Conservation (phyloP, 1,140 invertebrate genomes). For the Trinorchestia longiramus region DNA sequence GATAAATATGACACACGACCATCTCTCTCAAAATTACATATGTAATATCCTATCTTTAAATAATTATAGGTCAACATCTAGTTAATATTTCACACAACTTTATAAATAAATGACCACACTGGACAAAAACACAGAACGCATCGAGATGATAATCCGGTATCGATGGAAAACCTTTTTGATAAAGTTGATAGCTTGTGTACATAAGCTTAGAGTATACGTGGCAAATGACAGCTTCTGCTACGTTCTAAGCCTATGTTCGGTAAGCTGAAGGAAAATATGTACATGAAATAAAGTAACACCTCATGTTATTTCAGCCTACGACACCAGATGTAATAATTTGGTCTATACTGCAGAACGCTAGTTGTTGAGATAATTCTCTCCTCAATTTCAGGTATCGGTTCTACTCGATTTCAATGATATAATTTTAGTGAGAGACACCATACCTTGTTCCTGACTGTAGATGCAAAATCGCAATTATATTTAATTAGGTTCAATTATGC, state of each 20-base stretch:
- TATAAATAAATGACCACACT: background rate
- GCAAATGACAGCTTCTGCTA: background rate
- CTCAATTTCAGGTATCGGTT: background rate
- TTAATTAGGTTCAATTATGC: too few species aligned
- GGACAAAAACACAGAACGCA: background rate
- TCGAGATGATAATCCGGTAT: background rate
- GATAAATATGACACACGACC: background rate
- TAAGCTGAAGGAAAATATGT: background rate
- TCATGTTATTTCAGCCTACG: background rate
- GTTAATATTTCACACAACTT: background rate
- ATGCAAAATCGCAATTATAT: background rate
- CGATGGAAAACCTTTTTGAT: background rate
- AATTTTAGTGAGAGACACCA: background rate
- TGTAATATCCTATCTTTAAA: background rate
- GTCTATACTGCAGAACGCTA: background rate
- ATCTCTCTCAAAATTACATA: background rate
- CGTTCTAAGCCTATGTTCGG: background rate
- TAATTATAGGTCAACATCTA: background rate
- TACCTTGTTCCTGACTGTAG: background rate
- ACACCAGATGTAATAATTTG: background rate
- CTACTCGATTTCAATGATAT: background rate
- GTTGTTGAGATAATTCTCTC: background rate
- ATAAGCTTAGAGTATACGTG: background rate
- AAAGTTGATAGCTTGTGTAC: background rate
- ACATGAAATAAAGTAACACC: background rate